A percentile compares a stretch with the other conserved stretches of the same genome.
phyloP scores from a whole-genome alignment of 2,888 invertebrate genomes.

The Exocentrus adspersus region DNA sequence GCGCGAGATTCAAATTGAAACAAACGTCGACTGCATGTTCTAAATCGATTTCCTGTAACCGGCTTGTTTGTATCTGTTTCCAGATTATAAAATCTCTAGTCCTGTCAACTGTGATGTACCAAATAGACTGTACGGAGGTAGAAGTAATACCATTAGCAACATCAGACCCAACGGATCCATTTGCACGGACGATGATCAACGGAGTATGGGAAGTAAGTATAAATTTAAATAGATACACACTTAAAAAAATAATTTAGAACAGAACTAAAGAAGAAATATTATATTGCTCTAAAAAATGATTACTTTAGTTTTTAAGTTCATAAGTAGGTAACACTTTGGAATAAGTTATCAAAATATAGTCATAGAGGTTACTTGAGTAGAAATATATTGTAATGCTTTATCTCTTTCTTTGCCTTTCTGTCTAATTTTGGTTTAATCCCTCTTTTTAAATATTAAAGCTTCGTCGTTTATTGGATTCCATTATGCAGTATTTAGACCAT shows the following conservation, averaged over 20 bases:
- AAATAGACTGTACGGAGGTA: constrained; percentile 59
- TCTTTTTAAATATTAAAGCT: constrained; percentile 8
- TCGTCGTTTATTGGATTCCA: not conserved
- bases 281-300: too few relatives aligned
- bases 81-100: constrained; percentile 59
- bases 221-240: not conserved
- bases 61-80: constrained; percentile 34
- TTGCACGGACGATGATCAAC: constrained; percentile 57
- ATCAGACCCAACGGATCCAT: constrained; percentile 54
- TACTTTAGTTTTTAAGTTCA: too few relatives aligned
- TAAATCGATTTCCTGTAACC: too few relatives aligned
- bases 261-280: too few relatives aligned
- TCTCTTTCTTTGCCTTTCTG: constrained; percentile 11
- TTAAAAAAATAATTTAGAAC: too few relatives aligned
- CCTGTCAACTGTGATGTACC: constrained; percentile 60
- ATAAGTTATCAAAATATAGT: too few relatives aligned
- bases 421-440: constrained; percentile 21
- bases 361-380: too few relatives aligned
- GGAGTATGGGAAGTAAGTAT: constrained; percentile 61
- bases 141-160: constrained; percentile 56
- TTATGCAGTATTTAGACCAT: not conserved
- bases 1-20: too few relatives aligned
- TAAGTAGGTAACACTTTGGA: too few relatives aligned
- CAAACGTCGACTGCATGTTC: too few relatives aligned
- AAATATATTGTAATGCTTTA: constrained; percentile 27